Base-by-base conservation (phyloP, 2,113 vertebrate genomes). In the Centrocercus urophasianus region DNA sequence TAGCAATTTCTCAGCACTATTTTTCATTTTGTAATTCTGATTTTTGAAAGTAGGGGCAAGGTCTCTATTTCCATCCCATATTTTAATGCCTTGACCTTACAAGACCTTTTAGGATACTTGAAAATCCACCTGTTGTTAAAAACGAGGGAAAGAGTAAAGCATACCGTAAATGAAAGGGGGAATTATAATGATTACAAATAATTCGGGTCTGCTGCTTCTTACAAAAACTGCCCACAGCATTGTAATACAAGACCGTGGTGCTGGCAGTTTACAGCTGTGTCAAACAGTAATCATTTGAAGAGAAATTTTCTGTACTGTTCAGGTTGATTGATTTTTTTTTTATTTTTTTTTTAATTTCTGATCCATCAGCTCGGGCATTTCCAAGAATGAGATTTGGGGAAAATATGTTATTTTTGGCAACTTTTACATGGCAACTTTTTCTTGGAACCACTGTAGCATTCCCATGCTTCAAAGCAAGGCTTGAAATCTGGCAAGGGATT, bases 401-500 rank as follows among this genome's bases (percentile, higher is more conserved):
- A 95, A 92, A 75, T 81, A 61, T 11, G 34, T 61, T 91, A 71
- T 38, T 90, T 95, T 95, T 86, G 83, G 92, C 80, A 92, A 94
- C 91, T 94, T 84, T 90, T 94, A 94, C 90, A 72, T 94, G 88
- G 86, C 88, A 94, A 86, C 86, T 95, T 96, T 86, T 93, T 76
- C 65, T 93, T 93, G 90, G 92, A 96, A 91, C 69, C 8, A 60
- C 21, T 79, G 74, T 30, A 93, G 43, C 82, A 89, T 94, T 94
- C 89, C 94, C 91, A 71, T 93, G 95, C 82, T 95, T 93, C 0
- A 0, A 92, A 92, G 59, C 82, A 77, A 69, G 67, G 71, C 63
- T 93, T 95, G 54, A 89, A 96, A 93, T 83, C 71, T 89, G 89
- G 54, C 87, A 86, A 52, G 67, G 70, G 36, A 32, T 43, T 95